Evolutionary conservation across 2,888 invertebrate species (phyloP).

Genomic region (Ornithoptera alexandrae): DNA sequence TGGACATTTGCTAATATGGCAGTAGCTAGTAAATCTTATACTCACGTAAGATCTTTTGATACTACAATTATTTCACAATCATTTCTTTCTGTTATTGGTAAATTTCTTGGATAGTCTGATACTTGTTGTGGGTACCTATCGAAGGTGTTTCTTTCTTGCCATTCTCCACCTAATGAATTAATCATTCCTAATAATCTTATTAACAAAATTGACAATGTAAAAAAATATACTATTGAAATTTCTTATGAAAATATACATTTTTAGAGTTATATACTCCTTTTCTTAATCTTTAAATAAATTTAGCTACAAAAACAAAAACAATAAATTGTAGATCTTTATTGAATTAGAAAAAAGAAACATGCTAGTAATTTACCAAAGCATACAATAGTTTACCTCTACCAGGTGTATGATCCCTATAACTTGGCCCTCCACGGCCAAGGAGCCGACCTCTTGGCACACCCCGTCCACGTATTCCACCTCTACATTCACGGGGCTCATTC

Average conservation of each 20-base stretch:
- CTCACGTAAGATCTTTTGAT: constrained; percentile 89
- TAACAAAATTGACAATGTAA: background rate
- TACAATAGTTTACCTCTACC: constrained; percentile 34
- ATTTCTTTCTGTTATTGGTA: constrained; percentile 83
- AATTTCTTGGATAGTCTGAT: constrained; percentile 59
- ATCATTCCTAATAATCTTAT: background rate
- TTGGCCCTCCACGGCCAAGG: constrained; percentile 42
- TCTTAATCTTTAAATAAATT: no score
- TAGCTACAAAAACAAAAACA: no score
- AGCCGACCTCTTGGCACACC: constrained; percentile 39
- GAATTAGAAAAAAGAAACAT: no score
- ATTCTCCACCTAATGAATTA: constrained; percentile 46
- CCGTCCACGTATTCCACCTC: constrained; percentile 33
- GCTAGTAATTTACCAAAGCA: background rate
- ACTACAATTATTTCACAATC: constrained; percentile 96
- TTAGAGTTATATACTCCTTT: no score
- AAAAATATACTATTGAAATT: no score
- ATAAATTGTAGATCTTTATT: no score
- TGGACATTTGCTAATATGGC: background rate
- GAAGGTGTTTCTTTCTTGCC: constrained; percentile 56
- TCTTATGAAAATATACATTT: no score
- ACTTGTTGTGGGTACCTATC: constrained; percentile 54
- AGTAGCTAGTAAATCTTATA: background rate
- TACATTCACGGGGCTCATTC: constrained; percentile 20
- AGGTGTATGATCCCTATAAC: constrained; percentile 61